Base-by-base conservation (phyloP, 2,888 invertebrate genomes). In the Ornithoptera priamus region DNA sequence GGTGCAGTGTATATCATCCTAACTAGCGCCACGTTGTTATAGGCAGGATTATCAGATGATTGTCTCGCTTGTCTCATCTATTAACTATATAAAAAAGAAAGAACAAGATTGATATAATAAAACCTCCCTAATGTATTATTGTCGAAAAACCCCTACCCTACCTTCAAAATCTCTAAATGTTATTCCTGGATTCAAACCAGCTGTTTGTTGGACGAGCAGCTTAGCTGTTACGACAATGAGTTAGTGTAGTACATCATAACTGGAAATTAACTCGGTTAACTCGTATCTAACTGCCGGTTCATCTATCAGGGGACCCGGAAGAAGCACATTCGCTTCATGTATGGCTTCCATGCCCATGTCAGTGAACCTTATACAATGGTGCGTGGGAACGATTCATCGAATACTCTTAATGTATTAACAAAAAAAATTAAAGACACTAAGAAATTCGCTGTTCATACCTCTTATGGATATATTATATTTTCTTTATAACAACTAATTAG, bases 351-450 rank as follows among this genome's bases (percentile, higher is more conserved):
- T 64, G 39, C 15, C 69, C 78, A 80, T 85, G 89, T 87, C 88
- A 87, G 80, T 88, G 89, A 88, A 87, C 89, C 75, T 72, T 67
- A 76, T 73, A 86, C 87, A 86, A 84, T 82, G 79, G 72, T 68
- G 69, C 81, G 85, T 86, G 81, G 86, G 86, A 86, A 74, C 59
- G 80, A 77, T 80, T 74, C 82, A 85, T 83, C 82, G 71, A 58
- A 58, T 10, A 20, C 57, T 22, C 22, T 22, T n/a, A 58, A 8
- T 8, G 56, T 6, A 58, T 5, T 30, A 22, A 58, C 15, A 22
- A 18, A 15, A 24, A 58, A 58, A 7, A 22, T 10, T 20, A 58
- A 15, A 58, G 57, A 24, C 22, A 58, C 12, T 2, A 58, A 15
- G 15, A 46, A 46, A 7, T 12, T 15, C 46, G 12, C 1, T 46